These are phyloP conservation scores for Latrodectus geometricus DNA, from an alignment of 1,140 invertebrate species.

Conservation along the genomic window DNA sequence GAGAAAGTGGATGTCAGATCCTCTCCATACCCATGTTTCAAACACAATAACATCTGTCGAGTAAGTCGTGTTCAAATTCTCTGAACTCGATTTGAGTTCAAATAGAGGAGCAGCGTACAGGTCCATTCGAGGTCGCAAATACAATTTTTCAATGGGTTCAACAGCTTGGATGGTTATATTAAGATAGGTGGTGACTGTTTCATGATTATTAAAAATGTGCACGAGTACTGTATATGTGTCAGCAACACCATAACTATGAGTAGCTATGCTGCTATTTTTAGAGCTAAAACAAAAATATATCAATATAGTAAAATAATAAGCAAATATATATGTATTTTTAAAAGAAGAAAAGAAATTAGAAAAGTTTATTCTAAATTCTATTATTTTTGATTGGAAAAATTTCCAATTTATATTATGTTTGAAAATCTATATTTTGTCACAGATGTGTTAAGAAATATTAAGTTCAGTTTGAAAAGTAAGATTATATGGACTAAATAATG, in stretches of 20 bases:
- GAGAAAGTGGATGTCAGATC: conserved; percentile 56
- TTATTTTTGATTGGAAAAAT: too few species aligned
- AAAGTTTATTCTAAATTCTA: too few species aligned
- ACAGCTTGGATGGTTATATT: conserved; percentile 47
- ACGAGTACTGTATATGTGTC: conserved; percentile 38
- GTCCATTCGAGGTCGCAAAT: neutral
- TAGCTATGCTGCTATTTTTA: conserved; percentile 14
- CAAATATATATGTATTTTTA: too few species aligned
- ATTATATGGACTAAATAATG: too few species aligned
- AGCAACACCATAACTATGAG: conserved; percentile 54
- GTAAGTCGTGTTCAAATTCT: neutral
- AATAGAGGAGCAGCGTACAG: conserved; percentile 29
- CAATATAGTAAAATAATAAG: too few species aligned
- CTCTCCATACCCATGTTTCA: conserved; percentile 42
- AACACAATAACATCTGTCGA: conserved; percentile 28
- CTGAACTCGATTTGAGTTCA: neutral
- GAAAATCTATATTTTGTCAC: too few species aligned
- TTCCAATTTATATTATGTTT: too few species aligned
- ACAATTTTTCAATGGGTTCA: conserved; percentile 37
- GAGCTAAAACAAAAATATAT: conserved; percentile 29
- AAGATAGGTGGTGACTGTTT: conserved; percentile 19
- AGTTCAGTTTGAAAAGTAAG: too few species aligned
- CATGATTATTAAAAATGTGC: conserved; percentile 14
- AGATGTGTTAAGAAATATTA: too few species aligned
- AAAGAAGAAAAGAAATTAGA: too few species aligned